Evolutionary conservation across 2,797 vertebrate species (phyloP).

Genomic region (Acanthiza pusilla): DNA sequence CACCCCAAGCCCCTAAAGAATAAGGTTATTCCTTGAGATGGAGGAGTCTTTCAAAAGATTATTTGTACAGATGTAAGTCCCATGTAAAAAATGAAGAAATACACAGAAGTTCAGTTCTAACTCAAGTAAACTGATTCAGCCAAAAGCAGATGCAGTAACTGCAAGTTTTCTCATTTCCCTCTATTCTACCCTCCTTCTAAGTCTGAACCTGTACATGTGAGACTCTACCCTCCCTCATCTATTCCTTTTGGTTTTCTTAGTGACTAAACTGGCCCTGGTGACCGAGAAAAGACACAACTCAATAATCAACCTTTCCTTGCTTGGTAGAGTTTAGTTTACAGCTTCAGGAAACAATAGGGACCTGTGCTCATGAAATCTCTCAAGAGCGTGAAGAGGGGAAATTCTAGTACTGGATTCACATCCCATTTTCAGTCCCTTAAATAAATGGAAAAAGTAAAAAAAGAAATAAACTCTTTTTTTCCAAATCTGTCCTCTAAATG

Average conservation of each 20-base stretch:
- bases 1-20: neutral
- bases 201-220: neutral
- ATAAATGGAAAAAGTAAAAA: neutral
- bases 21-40: slow-evolving; percentile 13
- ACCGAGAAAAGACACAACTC: neutral
- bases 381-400: neutral
- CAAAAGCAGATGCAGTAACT: neutral
- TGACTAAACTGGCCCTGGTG: neutral
- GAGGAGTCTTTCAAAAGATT: neutral
- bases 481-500: neutral
- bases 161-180: neutral
- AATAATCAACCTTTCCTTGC: neutral
- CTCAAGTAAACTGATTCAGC: neutral
- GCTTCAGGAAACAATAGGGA: neutral
- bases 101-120: neutral
- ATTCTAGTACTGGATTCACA: neutral
- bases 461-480: no score
- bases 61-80: slow-evolving; percentile 18
- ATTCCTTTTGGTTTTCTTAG: neutral
- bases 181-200: neutral
- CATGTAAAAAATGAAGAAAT: neutral
- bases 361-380: neutral
- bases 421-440: neutral
- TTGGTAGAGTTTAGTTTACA: neutral
- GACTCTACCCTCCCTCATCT: neutral